Percentiles rank a stretch among this genome's conserved stretches.
Conservation (phyloP, 1,140 invertebrate genomes). For the Aphelenchoides avenae region DNA sequence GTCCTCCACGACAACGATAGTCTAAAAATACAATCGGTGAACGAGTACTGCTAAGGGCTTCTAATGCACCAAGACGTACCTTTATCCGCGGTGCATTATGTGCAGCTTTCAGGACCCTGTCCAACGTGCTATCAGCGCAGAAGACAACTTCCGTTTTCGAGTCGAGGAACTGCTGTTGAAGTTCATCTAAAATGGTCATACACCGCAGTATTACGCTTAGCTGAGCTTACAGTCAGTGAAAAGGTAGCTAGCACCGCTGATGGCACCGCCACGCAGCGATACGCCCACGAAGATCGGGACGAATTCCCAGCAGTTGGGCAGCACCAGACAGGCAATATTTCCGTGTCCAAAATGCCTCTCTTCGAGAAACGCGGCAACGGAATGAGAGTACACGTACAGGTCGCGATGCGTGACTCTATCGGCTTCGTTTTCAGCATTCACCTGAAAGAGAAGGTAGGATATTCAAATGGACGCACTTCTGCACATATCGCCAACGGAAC, state of each 20-base stretch:
- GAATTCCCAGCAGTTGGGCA: slow-evolving; percentile 46
- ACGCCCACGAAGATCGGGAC: slow-evolving; percentile 36
- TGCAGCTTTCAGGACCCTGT: slow-evolving; percentile 62
- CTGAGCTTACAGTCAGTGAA: slow-evolving; percentile 39
- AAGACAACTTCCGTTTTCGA: slow-evolving; percentile 69
- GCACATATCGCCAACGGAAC: neutral
- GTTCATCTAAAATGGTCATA: slow-evolving; percentile 70
- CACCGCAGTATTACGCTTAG: neutral
- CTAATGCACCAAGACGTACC: neutral
- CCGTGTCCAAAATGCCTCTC: slow-evolving; percentile 17
- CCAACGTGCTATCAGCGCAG: slow-evolving; percentile 66
- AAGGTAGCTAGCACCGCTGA: slow-evolving; percentile 37
- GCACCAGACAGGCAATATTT: slow-evolving; percentile 28
- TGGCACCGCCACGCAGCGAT: slow-evolving; percentile 34
- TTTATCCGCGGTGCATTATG: neutral
- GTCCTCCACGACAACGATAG: neutral
- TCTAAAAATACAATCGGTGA: neutral
- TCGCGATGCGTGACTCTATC: slow-evolving; percentile 45
- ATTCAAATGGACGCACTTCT: slow-evolving; percentile 2
- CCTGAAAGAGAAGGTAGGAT: slow-evolving; percentile 23
- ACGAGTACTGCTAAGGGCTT: no score
- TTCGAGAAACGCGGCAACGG: slow-evolving; percentile 37
- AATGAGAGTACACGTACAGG: slow-evolving; percentile 29
- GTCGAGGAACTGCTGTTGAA: slow-evolving; percentile 69
- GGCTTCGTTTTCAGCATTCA: slow-evolving; percentile 33